phyloP scores from a whole-genome alignment of 2,888 invertebrate species.

The Chaitophorus viminalis region DNA sequence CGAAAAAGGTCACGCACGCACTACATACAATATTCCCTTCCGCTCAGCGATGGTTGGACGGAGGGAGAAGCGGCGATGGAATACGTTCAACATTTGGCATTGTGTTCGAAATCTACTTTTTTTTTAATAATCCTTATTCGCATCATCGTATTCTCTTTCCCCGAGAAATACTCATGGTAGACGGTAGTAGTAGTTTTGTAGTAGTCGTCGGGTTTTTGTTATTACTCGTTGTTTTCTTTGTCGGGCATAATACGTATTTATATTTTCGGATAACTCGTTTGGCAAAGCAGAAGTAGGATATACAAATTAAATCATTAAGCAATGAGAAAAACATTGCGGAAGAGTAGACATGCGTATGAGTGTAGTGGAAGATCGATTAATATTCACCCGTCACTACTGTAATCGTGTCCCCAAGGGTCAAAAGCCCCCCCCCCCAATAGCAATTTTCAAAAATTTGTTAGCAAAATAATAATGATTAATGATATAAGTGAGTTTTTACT shows the following conservation, averaged over 20 bases:
- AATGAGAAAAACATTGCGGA: neutral
- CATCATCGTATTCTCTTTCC: slow-evolving; percentile 6
- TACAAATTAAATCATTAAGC: neutral
- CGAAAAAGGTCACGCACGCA: slow-evolving; percentile 52
- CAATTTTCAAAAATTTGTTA: too few species aligned
- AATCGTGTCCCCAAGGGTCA: too few species aligned
- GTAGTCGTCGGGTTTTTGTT: neutral
- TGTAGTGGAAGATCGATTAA: neutral
- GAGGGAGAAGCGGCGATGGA: neutral
- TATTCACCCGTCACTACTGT: too few species aligned
- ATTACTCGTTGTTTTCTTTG: slow-evolving; percentile 40
- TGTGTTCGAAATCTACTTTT: slow-evolving; percentile 28
- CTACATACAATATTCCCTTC: neutral
- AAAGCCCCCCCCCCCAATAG: too few species aligned
- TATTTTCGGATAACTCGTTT: slow-evolving; percentile 18
- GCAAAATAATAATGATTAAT: too few species aligned
- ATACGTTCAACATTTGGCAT: slow-evolving; percentile 34
- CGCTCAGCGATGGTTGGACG: neutral
- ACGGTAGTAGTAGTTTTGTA: neutral
- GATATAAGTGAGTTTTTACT: too few species aligned
- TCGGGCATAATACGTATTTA: neutral
- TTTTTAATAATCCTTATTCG: neutral
- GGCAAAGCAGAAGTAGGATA: neutral
- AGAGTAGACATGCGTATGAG: neutral
- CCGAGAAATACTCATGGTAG: too few species aligned